These are phyloP conservation scores for Microctonus brassicae DNA, from an alignment of 2,888 invertebrate genomes.

Conservation along the genomic window DNA sequence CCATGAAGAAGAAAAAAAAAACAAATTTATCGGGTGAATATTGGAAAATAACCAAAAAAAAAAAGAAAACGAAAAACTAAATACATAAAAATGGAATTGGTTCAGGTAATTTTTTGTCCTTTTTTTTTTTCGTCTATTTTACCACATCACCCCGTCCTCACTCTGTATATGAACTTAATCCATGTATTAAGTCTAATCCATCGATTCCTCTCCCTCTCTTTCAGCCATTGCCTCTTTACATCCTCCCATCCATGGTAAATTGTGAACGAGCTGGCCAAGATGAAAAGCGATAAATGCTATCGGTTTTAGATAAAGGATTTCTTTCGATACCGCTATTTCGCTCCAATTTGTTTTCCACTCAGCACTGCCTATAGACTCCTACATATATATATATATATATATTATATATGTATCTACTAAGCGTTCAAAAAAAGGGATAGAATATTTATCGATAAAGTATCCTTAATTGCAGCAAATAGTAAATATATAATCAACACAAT, in stretches of 20 bases:
- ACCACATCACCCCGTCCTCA: neutral
- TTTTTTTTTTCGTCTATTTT: neutral
- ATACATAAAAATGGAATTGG: neutral
- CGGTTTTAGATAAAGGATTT: conserved; percentile 33
- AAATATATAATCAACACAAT: too few species aligned
- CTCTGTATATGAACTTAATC: neutral
- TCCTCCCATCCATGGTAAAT: neutral
- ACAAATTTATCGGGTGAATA: too few species aligned
- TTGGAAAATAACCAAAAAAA: too few species aligned
- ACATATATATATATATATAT: too few species aligned
- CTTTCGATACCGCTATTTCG: conserved; percentile 1
- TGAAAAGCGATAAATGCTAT: conserved; percentile 31
- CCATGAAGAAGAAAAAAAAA: too few species aligned
- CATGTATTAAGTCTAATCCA: neutral
- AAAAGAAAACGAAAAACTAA: neutral
- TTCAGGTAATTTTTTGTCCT: neutral
- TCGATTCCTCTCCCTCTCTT: neutral
- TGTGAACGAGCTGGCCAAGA: neutral
- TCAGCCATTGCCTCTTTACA: neutral
- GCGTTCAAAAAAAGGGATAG: too few species aligned
- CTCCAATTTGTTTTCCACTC: too few species aligned
- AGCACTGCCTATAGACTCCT: too few species aligned
- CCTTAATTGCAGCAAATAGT: too few species aligned
- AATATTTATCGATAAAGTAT: too few species aligned
- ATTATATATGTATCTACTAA: too few species aligned